These are phyloP conservation scores for Philopotamus ludificatus DNA, from an alignment of 1,140 invertebrate genomes.

Conservation along the genomic window DNA sequence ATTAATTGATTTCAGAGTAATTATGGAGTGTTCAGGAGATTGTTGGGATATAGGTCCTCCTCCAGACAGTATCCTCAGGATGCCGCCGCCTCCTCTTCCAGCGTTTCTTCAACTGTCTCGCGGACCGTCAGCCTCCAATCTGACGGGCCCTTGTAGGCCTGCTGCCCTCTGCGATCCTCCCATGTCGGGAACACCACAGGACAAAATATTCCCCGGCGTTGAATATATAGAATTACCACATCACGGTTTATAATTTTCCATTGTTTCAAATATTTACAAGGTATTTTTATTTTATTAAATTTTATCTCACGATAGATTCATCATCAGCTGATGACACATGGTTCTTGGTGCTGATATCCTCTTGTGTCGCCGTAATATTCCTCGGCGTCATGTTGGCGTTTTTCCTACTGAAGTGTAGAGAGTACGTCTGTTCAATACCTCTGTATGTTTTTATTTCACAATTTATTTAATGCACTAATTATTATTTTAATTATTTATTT, in stretches of 20 bases:
- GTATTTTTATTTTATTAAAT: neutral
- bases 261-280: too few relatives aligned
- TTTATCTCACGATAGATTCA: constrained; percentile 46
- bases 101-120: constrained; percentile 62
- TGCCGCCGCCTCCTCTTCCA: constrained; percentile 79
- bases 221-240: constrained; percentile 73
- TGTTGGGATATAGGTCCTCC: constrained; percentile 74
- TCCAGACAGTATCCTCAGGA: constrained; percentile 72
- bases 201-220: constrained; percentile 59
- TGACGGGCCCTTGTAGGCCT: constrained; percentile 55
- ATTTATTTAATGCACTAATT: constrained; percentile 23
- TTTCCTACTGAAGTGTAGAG: constrained; percentile 75
- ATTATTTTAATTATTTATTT: constrained; percentile 8
- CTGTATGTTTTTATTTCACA: constrained; percentile 38
- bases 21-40: constrained; percentile 54
- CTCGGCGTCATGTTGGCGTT: constrained; percentile 74
- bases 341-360: constrained; percentile 76
- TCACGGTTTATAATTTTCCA: constrained; percentile 57
- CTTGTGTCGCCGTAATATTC: constrained; percentile 73
- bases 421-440: constrained; percentile 61
- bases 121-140: constrained; percentile 52
- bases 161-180: constrained; percentile 55
- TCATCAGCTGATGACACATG: constrained; percentile 73
- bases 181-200: constrained; percentile 46
- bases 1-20: neutral